phyloP scores from a whole-genome alignment of 2,888 invertebrate species.

The Brenthis ino region DNA sequence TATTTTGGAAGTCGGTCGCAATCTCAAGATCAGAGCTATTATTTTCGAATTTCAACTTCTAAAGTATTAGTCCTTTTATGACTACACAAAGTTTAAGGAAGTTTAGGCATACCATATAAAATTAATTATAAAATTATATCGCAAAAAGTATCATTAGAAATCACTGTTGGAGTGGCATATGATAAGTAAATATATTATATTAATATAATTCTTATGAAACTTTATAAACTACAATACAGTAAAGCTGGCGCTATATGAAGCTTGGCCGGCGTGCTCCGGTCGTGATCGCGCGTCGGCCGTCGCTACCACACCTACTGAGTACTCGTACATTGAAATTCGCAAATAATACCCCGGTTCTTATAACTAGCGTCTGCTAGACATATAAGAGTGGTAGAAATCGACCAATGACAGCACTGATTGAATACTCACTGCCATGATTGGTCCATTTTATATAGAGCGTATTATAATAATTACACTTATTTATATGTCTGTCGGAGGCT shows the following conservation, averaged over 20 bases:
- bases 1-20: constrained; percentile 67
- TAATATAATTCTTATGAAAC: constrained; percentile 9
- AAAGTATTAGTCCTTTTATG: neutral
- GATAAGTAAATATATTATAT: constrained; percentile 16
- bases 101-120: constrained; percentile 5
- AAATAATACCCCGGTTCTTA: constrained; percentile 72
- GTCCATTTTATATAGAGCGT: constrained; percentile 76
- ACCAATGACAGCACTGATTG: constrained; percentile 79
- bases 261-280: neutral
- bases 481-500: constrained; percentile 81
- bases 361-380: constrained; percentile 76
- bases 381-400: constrained; percentile 75
- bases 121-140: constrained; percentile 20
- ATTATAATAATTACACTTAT: constrained; percentile 69
- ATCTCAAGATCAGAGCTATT: constrained; percentile 76
- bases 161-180: constrained; percentile 15
- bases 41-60: constrained; percentile 60
- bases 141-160: constrained; percentile 19
- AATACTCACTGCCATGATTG: constrained; percentile 79
- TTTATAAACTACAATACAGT: constrained; percentile 1
- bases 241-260: neutral
- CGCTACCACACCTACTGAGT: constrained; percentile 2
- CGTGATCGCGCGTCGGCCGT: neutral
- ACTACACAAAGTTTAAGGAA: neutral
- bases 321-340: constrained; percentile 53